Evolutionary conservation across 2,888 invertebrate species (phyloP).

Genomic region (Lithodes maja): DNA sequence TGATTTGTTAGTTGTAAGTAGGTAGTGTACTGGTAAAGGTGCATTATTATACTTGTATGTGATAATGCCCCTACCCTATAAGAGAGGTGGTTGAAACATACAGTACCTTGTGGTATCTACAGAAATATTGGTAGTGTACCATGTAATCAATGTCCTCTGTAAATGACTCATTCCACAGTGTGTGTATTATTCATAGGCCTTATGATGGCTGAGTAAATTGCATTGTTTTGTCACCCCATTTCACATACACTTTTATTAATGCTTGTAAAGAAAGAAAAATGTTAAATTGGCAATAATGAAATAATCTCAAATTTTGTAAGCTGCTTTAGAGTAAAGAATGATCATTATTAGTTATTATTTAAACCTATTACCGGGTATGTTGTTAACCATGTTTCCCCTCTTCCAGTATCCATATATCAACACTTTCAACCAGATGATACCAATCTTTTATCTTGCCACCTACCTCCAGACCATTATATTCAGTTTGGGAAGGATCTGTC

Average conservation of each 20-base stretch:
- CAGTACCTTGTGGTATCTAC: constrained; percentile 45
- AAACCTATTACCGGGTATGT: background rate
- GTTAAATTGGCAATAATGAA: constrained; percentile 58
- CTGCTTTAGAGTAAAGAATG: constrained; percentile 62
- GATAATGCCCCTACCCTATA: constrained; percentile 17
- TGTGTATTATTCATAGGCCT: constrained; percentile 64
- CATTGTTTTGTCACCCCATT: constrained; percentile 53
- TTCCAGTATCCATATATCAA: no score
- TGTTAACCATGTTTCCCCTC: no score
- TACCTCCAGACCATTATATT: no score
- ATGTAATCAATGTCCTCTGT: constrained; percentile 62
- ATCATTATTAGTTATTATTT: constrained; percentile 31
- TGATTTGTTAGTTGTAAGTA: background rate
- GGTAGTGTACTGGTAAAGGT: constrained; percentile 1
- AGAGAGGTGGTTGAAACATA: constrained; percentile 39
- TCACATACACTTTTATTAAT: constrained; percentile 54
- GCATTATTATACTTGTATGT: constrained; percentile 5
- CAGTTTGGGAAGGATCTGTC: no score
- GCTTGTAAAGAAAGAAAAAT: constrained; percentile 45
- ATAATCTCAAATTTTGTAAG: constrained; percentile 60
- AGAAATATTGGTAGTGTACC: constrained; percentile 53
- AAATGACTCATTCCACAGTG: constrained; percentile 65
- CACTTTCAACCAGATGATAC: no score
- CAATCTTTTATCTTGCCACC: no score
- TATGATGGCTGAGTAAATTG: constrained; percentile 51